A percentile compares a stretch with the other conserved stretches of the same genome.
These are phyloP conservation scores for Neosilurus mollespiculum DNA, from an alignment of 2,797 vertebrate genomes.

Conservation along the genomic window DNA sequence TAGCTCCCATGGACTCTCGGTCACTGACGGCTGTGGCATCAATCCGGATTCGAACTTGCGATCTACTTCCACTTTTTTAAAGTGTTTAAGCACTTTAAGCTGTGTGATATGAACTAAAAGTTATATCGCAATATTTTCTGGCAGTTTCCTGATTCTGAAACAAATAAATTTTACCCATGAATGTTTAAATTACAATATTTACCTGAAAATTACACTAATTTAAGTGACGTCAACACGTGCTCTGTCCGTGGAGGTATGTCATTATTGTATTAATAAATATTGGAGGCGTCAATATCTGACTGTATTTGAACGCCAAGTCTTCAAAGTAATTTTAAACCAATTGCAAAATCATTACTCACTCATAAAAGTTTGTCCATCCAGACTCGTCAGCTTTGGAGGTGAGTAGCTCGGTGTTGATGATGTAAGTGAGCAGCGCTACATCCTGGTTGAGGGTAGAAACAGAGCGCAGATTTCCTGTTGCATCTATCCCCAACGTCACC, in stretches of 20 bases:
- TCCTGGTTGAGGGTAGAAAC: slow-evolving; percentile 85
- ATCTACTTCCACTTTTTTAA: too few species aligned
- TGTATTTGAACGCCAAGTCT: background rate
- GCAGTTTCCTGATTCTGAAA: too few species aligned
- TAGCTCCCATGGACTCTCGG: too few species aligned
- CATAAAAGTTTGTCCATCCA: slow-evolving; percentile 88
- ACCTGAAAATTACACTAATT: too few species aligned
- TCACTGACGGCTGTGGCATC: too few species aligned
- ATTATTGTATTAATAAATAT: background rate
- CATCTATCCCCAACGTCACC: slow-evolving; percentile 80
- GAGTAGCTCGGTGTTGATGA: slow-evolving; percentile 81
- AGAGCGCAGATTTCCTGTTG: slow-evolving; percentile 80
- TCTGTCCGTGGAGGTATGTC: background rate
- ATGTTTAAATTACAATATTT: too few species aligned
- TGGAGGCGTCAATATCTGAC: background rate
- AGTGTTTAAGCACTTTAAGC: too few species aligned
- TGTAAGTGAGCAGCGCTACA: slow-evolving; percentile 84
- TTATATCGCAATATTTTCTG: too few species aligned
- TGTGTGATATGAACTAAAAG: too few species aligned
- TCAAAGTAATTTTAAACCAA: background rate
- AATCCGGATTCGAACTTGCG: too few species aligned
- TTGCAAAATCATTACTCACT: slow-evolving; percentile 72
- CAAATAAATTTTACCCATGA: too few species aligned
- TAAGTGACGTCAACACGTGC: too few species aligned
- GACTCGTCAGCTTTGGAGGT: slow-evolving; percentile 87